phyloP scores from a whole-genome alignment of 2,797 vertebrate species.

The Pseudotriccus pelzelni region DNA sequence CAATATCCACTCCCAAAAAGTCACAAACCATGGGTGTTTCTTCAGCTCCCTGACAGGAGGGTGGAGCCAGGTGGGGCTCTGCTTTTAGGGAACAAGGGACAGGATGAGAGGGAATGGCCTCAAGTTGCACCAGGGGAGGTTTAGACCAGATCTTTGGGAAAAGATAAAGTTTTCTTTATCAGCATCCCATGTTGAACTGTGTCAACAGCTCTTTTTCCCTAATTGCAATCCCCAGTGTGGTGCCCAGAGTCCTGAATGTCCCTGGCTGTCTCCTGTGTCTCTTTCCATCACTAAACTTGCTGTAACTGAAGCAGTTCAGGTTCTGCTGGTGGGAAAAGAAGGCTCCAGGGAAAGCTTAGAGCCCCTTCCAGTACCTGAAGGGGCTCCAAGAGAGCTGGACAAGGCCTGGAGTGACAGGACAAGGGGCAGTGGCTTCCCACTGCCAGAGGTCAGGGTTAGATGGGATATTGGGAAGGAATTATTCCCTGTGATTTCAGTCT shows the following conservation, averaged over 20 bases:
- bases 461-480: neutral
- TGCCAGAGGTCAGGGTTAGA: neutral
- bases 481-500: neutral
- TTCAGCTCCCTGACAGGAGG: neutral
- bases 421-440: neutral
- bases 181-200: fast-evolving
- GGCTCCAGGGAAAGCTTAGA: neutral
- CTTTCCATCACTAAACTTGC: fast-evolving
- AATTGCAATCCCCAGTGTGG: neutral
- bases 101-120: neutral
- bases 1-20: fast-evolving
- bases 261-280: neutral
- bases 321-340: neutral
- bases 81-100: neutral
- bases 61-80: neutral
- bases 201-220: neutral
- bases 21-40: fast-evolving
- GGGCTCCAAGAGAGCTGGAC: neutral
- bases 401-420: neutral
- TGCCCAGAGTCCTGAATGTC: neutral
- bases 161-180: neutral
- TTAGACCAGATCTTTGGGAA: neutral
- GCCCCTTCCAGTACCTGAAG: neutral
- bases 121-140: neutral
- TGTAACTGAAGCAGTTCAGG: fast-evolving